Percentiles rank a stretch among this genome's conserved stretches.
Evolutionary conservation across 2,888 invertebrate species (phyloP).

Genomic region (Ptychoptera contaminata): DNA sequence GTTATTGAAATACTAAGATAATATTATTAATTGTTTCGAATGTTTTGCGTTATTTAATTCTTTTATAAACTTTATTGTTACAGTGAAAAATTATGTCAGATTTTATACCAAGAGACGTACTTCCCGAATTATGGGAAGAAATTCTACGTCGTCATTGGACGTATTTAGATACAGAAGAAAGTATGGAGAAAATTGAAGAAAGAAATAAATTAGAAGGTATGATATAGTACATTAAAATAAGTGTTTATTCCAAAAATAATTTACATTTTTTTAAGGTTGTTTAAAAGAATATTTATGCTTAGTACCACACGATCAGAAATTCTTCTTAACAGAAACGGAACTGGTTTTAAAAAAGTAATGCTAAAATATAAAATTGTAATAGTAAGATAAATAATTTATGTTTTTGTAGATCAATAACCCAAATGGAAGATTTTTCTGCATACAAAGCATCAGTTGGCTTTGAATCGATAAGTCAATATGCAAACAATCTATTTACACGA

Average conservation of each 20-base stretch:
- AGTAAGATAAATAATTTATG: not conserved
- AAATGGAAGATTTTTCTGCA: slow-evolving; percentile 59
- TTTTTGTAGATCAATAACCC: slow-evolving; percentile 38
- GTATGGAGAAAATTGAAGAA: slow-evolving; percentile 58
- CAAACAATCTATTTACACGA: slow-evolving; percentile 67
- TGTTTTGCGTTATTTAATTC: too few species aligned
- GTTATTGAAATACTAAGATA: too few species aligned
- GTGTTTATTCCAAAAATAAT: not conserved
- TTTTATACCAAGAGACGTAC: too few species aligned
- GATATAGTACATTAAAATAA: not conserved
- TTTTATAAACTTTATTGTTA: too few species aligned
- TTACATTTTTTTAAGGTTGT: slow-evolving; percentile 37
- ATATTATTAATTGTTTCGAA: too few species aligned
- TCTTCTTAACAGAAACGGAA: slow-evolving; percentile 56
- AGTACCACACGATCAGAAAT: slow-evolving; percentile 66
- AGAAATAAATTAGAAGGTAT: slow-evolving; percentile 58
- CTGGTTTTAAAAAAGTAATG: slow-evolving; percentile 47
- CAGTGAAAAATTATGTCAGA: too few species aligned
- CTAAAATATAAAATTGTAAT: not conserved
- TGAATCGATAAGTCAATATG: slow-evolving; percentile 72
- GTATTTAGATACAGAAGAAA: slow-evolving; percentile 67
- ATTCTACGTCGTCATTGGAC: slow-evolving; percentile 62
- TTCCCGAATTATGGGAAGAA: slow-evolving; percentile 46
- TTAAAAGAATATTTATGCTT: slow-evolving; percentile 63
- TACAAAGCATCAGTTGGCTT: slow-evolving; percentile 69